Percentiles rank a stretch among this genome's conserved stretches.
These are phyloP conservation scores for Phaedon cochleariae DNA, from an alignment of 2,888 invertebrate genomes.

Conservation along the genomic window DNA sequence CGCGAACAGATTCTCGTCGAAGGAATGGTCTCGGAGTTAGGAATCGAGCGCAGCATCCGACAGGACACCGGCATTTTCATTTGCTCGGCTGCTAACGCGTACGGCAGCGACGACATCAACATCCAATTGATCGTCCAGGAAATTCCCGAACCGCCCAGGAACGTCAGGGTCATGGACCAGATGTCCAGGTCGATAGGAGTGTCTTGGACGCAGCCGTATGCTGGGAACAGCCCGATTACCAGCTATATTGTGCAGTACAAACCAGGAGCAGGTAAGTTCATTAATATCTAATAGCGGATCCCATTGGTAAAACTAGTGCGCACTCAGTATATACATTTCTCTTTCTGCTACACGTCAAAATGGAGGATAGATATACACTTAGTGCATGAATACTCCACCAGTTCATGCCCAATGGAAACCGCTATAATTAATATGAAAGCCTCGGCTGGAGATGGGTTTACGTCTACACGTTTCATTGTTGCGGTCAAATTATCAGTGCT, in stretches of 20 bases:
- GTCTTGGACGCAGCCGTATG: conserved; percentile 90
- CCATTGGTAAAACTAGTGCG: no score
- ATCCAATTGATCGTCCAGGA: conserved; percentile 91
- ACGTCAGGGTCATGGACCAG: conserved; percentile 84
- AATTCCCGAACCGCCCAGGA: conserved; percentile 89
- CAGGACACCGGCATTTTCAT: conserved; percentile 90
- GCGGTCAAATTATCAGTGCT: no score
- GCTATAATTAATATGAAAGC: no score
- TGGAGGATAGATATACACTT: no score
- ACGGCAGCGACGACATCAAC: conserved; percentile 90
- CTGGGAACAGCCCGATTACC: conserved; percentile 87
- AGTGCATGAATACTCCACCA: no score
- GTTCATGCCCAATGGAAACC: no score
- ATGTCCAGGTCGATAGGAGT: conserved; percentile 85
- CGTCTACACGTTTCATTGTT: no score
- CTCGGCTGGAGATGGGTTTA: no score
- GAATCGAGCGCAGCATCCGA: conserved; percentile 83
- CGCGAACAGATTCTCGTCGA: conserved; percentile 80
- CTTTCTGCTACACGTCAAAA: no score
- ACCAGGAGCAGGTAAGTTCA: conserved; percentile 74
- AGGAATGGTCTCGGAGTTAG: conserved; percentile 85
- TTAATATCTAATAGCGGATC: no score
- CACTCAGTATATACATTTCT: no score
- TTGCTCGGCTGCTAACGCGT: conserved; percentile 88
- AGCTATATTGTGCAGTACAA: conserved; percentile 91